Evolutionary conservation across 2,888 invertebrate genomes (phyloP).

Genomic region (Dioctria rufipes): DNA sequence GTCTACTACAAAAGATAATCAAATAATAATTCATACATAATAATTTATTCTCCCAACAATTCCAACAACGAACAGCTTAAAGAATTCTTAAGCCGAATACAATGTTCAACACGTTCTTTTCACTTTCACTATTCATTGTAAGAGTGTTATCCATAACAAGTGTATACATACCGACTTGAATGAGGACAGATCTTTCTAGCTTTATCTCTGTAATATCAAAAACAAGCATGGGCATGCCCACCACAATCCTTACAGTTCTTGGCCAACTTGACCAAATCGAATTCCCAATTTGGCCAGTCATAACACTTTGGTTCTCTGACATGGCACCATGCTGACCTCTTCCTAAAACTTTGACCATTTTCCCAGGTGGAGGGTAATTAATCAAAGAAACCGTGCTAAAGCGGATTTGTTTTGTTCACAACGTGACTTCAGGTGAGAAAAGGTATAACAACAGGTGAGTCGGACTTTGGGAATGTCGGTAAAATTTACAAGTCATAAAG

Average conservation of each 20-base stretch:
- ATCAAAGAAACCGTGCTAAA: constrained; percentile 40
- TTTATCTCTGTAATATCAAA: no score
- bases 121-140: no score
- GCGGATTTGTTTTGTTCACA: constrained; percentile 38
- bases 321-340: constrained; percentile 33
- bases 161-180: no score
- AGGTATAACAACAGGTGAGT: constrained; percentile 30
- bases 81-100: no score
- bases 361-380: constrained; percentile 50
- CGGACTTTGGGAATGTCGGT: background rate
- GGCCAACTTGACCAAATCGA: constrained; percentile 23
- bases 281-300: constrained; percentile 47
- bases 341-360: constrained; percentile 47
- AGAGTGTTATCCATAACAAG: no score
- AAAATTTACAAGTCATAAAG: constrained; percentile 44
- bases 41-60: no score
- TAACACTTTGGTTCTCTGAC: constrained; percentile 36
- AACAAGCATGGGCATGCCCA: background rate
- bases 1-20: no score
- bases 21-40: no score
- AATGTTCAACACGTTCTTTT: no score
- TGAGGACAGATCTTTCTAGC: no score
- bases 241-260: constrained; percentile 30
- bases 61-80: no score
- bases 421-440: constrained; percentile 31